Percentiles rank a stretch among this genome's conserved stretches.
Evolutionary conservation across 1,140 invertebrate species (phyloP).

Genomic region (Drosophila insularis): DNA sequence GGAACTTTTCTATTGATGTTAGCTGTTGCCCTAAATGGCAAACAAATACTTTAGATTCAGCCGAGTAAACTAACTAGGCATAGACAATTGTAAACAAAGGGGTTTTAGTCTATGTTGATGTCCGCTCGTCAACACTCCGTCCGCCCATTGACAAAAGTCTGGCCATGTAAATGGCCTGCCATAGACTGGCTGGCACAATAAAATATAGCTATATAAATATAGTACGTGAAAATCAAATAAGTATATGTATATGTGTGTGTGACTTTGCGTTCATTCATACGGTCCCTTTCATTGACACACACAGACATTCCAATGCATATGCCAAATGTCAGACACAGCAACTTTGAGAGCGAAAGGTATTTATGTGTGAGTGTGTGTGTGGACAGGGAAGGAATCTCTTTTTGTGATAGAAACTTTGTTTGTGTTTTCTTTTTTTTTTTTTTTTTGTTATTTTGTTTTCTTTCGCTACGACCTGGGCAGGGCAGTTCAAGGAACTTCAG

Average conservation of each 20-base stretch:
- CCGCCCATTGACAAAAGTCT: constrained; percentile 22
- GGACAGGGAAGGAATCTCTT: constrained; percentile 21
- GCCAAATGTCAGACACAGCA: constrained; percentile 37
- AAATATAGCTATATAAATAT: constrained; percentile 39
- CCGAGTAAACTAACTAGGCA: constrained; percentile 25
- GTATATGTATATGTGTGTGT: not conserved
- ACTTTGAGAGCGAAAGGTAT: constrained; percentile 23
- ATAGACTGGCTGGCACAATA: constrained; percentile 26
- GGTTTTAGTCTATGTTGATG: not conserved
- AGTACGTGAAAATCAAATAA: constrained; percentile 45
- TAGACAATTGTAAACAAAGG: constrained; percentile 20
- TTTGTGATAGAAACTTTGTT: constrained; percentile 8
- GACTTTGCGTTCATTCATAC: constrained; percentile 1
- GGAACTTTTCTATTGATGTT: constrained; percentile 38
- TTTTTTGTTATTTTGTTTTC: too few relatives aligned
- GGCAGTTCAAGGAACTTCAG: constrained; percentile 60
- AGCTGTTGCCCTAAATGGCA: constrained; percentile 20
- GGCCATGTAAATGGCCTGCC: constrained; percentile 39
- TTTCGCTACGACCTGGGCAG: not conserved
- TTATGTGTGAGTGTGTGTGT: not conserved
- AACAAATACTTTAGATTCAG: constrained; percentile 27
- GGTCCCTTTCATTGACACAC: not conserved
- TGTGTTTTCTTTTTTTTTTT: too few relatives aligned
- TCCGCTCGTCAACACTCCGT: not conserved
- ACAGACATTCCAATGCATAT: constrained; percentile 26